Evolutionary conservation across 2,797 vertebrate species (phyloP), one percentile per base, ranked within the genome.

Genomic region (Gephyroberyx darwinii): DNA sequence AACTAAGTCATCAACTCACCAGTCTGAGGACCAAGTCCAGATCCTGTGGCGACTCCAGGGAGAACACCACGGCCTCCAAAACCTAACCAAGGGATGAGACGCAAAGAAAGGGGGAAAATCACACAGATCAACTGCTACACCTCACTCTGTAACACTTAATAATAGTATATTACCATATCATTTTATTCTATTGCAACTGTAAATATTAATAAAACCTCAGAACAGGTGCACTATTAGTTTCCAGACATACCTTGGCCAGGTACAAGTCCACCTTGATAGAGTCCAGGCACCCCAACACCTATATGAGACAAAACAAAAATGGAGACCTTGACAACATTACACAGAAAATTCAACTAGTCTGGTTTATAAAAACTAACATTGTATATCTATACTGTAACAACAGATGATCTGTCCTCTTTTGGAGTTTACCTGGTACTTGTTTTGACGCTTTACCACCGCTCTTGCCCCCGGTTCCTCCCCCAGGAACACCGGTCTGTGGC

Each of bases 261-360:
- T 51, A 96, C 91, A 57, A 95, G 93, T 1, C 96, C 96, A 0
- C 96, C 96, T 1, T 97, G 96, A 76, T 96, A 96, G 19, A 94
- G 94, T 65, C 96, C 97, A 55, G 96, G 97, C 61, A 99, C 89
- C 3, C 96, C 96, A 79, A 96, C 92, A 35, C 97, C 97, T 99
- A 88, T 4, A 67, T 64, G 53, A 77, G 55, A 71, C 16, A 56
- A 77, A 16, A 79, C 2, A 1, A 30, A 52, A 2, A 20, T 70
- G 74, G 12, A 57, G 5, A 52, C 37, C 54, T 35, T 16, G 43
- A 30, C 65, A 47, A 14, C 3, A 39, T 54, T 22, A 6, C 4
- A n/a, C 5, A 35, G 51, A 45, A 26, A 56, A 12, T 19, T 57
- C 5, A 26, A 8, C 7, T 30, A 50, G 19, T 77, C 16, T 70